A percentile compares a stretch with the other conserved stretches of the same genome.
Evolutionary conservation across 2,113 vertebrate genomes (phyloP).

Genomic region (Bos indicus): DNA sequence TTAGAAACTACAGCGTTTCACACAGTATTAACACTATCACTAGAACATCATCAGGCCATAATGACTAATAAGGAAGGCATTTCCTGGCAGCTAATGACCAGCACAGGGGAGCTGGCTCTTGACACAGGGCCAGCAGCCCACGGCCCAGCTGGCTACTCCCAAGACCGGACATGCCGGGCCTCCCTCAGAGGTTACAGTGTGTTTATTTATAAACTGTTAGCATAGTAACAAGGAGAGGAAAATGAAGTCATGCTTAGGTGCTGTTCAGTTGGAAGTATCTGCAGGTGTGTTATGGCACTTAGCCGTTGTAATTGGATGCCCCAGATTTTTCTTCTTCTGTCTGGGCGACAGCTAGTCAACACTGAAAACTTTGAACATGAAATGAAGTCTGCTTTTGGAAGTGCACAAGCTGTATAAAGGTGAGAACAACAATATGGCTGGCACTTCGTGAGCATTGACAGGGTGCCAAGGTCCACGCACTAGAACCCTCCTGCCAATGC

Average conservation of each 20-base stretch:
- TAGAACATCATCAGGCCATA: constrained; percentile 39
- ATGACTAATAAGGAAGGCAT: constrained; percentile 56
- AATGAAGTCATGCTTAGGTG: background rate
- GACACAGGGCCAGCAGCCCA: constrained; percentile 39
- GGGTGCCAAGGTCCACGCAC: background rate
- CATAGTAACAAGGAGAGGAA: constrained; percentile 27
- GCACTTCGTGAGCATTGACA: background rate
- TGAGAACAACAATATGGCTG: background rate
- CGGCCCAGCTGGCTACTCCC: constrained; percentile 40
- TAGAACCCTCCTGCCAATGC: background rate
- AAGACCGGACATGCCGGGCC: constrained; percentile 34
- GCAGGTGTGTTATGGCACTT: background rate
- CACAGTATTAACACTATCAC: background rate
- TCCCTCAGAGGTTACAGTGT: constrained; percentile 16
- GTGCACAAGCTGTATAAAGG: background rate
- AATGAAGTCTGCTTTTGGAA: background rate
- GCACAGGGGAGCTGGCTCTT: background rate
- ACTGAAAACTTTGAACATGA: background rate
- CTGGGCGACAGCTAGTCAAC: background rate
- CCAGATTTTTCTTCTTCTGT: background rate
- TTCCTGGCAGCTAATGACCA: constrained; percentile 47
- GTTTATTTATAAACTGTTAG: constrained; percentile 65
- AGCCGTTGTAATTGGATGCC: background rate
- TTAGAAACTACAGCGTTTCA: background rate
- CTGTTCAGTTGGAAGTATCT: background rate